These are phyloP conservation scores for Sarcophaga bullata DNA, from an alignment of 1,140 invertebrate species.

Conservation along the genomic window DNA sequence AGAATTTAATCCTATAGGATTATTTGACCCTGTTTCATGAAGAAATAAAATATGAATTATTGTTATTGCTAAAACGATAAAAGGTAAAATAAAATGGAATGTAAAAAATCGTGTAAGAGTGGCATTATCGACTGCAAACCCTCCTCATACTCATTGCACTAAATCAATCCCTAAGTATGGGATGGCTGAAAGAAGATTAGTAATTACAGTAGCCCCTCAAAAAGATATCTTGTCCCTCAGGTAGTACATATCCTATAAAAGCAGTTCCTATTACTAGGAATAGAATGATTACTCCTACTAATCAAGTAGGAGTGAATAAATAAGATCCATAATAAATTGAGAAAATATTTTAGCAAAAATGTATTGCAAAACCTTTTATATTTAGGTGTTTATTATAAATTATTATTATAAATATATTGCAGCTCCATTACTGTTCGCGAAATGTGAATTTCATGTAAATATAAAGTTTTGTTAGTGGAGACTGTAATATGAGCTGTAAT, in stretches of 20 bases:
- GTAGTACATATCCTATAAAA: slow-evolving; percentile 73
- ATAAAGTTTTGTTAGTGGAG: too few relatives aligned
- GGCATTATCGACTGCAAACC: slow-evolving; percentile 75
- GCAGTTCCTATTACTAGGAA: background rate
- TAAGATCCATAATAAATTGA: too few relatives aligned
- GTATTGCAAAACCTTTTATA: too few relatives aligned
- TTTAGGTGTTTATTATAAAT: too few relatives aligned
- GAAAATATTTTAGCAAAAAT: too few relatives aligned
- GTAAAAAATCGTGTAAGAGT: slow-evolving; percentile 78
- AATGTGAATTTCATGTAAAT: too few relatives aligned
- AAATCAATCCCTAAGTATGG: slow-evolving; percentile 71
- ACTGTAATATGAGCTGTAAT: too few relatives aligned
- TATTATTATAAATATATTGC: too few relatives aligned
- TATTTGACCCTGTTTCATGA: slow-evolving; percentile 72
- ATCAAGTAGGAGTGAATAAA: too few relatives aligned
- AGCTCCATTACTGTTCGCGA: too few relatives aligned
- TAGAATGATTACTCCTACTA: too few relatives aligned
- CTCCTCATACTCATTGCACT: slow-evolving; percentile 76
- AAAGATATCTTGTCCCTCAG: slow-evolving; percentile 80
- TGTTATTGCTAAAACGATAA: slow-evolving; percentile 71
- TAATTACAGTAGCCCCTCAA: slow-evolving; percentile 79
- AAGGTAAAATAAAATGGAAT: slow-evolving; percentile 76
- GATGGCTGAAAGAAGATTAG: slow-evolving; percentile 73
- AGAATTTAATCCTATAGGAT: slow-evolving; percentile 55
- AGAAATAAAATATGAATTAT: slow-evolving; percentile 73